Conservation (phyloP, 1,140 invertebrate genomes). For the Eurosta solidaginis region DNA sequence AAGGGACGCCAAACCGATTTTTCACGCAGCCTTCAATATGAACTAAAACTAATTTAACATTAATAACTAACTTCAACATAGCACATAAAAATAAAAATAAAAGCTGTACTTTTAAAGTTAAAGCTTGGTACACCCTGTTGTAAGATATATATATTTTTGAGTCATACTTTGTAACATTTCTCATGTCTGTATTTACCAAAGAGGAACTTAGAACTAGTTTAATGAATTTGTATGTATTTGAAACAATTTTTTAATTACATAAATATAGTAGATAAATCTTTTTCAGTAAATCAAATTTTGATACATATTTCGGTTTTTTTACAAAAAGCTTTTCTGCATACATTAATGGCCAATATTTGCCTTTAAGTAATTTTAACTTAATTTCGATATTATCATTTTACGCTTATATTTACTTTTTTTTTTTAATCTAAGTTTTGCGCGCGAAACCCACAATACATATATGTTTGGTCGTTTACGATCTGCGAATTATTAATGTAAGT, state of each 20-base stretch:
- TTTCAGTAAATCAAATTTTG: neutral
- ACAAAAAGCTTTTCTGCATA: neutral
- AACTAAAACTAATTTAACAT: neutral
- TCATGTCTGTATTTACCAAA: neutral
- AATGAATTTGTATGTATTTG: neutral
- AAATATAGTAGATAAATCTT: neutral
- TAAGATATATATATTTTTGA: neutral
- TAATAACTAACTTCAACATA: neutral
- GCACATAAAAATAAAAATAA: neutral
- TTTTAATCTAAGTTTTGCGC: neutral
- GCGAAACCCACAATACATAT: neutral
- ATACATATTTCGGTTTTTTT: neutral
- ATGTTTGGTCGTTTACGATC: neutral
- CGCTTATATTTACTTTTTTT: no score
- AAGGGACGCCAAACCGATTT: no score
- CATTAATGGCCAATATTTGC: no score
- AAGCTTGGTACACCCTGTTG: neutral
- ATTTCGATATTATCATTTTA: neutral
- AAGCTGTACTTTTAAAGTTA: neutral
- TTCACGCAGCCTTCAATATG: no score
- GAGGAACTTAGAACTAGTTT: constrained; percentile 15
- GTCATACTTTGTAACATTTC: neutral
- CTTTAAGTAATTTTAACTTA: neutral
- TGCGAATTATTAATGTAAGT: no score
- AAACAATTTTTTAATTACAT: neutral